Evolutionary conservation across 2,113 vertebrate genomes (phyloP).

Genomic region (Camelus dromedarius): DNA sequence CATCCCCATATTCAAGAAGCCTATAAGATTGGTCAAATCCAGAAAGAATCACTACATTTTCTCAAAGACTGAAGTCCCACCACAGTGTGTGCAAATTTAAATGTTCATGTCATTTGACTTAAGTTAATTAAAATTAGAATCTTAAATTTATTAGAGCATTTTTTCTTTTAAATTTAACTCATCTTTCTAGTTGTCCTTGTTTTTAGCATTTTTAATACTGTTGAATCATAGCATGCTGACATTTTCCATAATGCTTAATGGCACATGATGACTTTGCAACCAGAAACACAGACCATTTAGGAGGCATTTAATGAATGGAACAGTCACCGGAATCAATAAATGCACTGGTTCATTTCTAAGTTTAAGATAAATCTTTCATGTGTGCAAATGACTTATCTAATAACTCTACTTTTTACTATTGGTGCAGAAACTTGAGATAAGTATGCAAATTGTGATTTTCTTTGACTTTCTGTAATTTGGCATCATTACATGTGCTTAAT

Average conservation of each 20-base stretch:
- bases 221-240: conserved; percentile 81
- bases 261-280: conserved; percentile 82
- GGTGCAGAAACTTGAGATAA: conserved; percentile 64
- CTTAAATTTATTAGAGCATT: conserved; percentile 56
- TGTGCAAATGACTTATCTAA: conserved; percentile 73
- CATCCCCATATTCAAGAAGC: background rate
- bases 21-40: background rate
- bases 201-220: conserved; percentile 81
- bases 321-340: conserved; percentile 82
- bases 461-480: conserved; percentile 77
- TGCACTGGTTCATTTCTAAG: conserved; percentile 66
- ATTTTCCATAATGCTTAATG: conserved; percentile 85
- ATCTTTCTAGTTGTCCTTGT: conserved; percentile 66
- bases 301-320: conserved; percentile 83
- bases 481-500: conserved; percentile 66
- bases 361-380: conserved; percentile 74
- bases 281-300: conserved; percentile 76
- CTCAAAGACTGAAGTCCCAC: background rate
- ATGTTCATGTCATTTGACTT: conserved; percentile 56
- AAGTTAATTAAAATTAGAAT: conserved; percentile 65
- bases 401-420: conserved; percentile 73
- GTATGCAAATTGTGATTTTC: conserved; percentile 70
- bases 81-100: background rate
- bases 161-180: conserved; percentile 67
- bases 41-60: background rate